Evolutionary conservation across 2,797 vertebrate species (phyloP).

Genomic region (Synaphobranchus kaupii): DNA sequence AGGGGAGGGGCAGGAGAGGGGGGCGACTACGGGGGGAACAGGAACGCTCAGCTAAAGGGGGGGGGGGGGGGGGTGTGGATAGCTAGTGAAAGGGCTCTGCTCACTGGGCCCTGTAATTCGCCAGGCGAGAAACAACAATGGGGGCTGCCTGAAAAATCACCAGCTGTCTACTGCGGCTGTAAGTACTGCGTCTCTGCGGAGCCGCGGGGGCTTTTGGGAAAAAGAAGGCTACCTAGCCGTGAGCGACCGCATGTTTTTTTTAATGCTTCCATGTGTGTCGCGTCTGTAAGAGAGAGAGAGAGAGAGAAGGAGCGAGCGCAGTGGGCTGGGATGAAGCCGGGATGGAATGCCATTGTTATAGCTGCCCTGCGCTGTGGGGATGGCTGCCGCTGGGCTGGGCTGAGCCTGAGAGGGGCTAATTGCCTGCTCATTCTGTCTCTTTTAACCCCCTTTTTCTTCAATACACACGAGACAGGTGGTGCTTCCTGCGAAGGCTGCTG

Average conservation of each 20-base stretch:
- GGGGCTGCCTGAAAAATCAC: constrained; percentile 53
- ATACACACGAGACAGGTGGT: constrained; percentile 49
- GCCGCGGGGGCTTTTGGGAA: not conserved
- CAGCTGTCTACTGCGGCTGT: constrained; percentile 28
- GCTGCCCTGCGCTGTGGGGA: constrained; percentile 48
- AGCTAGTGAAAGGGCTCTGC: constrained; percentile 50
- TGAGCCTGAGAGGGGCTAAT: constrained; percentile 42
- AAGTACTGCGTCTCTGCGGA: not conserved
- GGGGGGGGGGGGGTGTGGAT: constrained; percentile 38
- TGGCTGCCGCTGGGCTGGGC: constrained; percentile 54
- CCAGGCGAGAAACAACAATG: constrained; percentile 57
- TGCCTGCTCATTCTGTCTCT: not conserved
- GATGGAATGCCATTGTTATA: constrained; percentile 66
- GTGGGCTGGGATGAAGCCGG: constrained; percentile 43
- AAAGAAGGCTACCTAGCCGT: too few relatives aligned
- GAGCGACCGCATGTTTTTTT: constrained; percentile 9
- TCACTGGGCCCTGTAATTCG: constrained; percentile 53
- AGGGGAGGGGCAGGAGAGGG: constrained; percentile 13
- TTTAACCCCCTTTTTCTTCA: constrained; percentile 23
- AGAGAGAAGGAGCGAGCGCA: constrained; percentile 19
- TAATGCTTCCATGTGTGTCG: constrained; percentile 34
- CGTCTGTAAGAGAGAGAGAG: constrained; percentile 37
- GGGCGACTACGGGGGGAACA: constrained; percentile 27
- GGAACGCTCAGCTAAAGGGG: not conserved
- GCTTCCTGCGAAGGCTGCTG: constrained; percentile 42